These are phyloP conservation scores for Leucophenga varia DNA, from an alignment of 1,140 invertebrate genomes.

Conservation along the genomic window DNA sequence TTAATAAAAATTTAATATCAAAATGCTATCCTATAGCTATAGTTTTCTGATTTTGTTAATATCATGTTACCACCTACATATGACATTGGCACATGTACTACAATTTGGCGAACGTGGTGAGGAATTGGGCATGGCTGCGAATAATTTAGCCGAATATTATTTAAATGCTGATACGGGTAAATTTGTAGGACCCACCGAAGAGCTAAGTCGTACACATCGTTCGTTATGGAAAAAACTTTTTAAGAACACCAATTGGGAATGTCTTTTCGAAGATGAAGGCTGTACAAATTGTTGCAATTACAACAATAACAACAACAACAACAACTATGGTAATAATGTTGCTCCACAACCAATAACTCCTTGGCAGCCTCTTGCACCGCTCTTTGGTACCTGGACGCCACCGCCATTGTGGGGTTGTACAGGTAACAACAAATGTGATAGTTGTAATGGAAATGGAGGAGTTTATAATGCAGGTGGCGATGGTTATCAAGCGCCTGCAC, in stretches of 20 bases:
- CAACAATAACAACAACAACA: conserved; percentile 18
- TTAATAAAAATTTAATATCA: no score
- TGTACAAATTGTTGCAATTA: conserved; percentile 18
- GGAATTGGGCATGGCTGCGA: no score
- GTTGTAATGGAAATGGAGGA: no score
- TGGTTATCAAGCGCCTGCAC: not conserved
- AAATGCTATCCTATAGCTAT: no score
- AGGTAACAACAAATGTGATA: no score
- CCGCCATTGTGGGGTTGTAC: no score
- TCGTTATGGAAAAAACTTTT: conserved; percentile 31
- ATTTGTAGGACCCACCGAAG: conserved; percentile 26
- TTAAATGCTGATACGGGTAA: conserved; percentile 31
- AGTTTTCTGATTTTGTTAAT: no score
- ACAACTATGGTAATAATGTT: conserved; percentile 9
- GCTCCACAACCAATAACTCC: conserved; percentile 6
- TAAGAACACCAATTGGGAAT: conserved; percentile 24
- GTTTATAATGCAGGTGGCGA: no score
- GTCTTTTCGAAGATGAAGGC: conserved; percentile 25
- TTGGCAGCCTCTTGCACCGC: not conserved
- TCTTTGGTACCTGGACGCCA: not conserved
- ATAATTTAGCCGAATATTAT: conserved; percentile 32
- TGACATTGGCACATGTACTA: no score
- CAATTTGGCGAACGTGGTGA: no score
- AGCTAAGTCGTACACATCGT: conserved; percentile 40
- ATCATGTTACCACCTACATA: no score